These are phyloP conservation scores for Apeira syringaria DNA, from an alignment of 2,888 invertebrate species.

Conservation along the genomic window DNA sequence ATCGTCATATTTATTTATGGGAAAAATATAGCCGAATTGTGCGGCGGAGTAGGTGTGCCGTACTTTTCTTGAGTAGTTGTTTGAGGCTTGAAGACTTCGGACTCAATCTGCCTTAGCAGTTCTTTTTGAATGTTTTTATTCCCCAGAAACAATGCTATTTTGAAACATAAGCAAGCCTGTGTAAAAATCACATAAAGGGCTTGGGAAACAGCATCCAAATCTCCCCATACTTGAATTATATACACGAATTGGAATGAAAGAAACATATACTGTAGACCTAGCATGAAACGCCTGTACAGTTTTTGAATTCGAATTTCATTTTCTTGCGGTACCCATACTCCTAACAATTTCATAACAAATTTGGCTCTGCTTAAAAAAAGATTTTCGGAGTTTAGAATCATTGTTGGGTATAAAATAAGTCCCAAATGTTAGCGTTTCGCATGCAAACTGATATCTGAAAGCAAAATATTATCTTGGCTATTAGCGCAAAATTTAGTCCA, in stretches of 20 bases:
- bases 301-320: constrained; percentile 44
- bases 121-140: constrained; percentile 51
- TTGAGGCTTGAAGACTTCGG: constrained; percentile 56
- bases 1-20: too few species aligned
- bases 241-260: constrained; percentile 64
- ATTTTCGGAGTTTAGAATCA: constrained; percentile 41
- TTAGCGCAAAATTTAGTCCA: too few species aligned
- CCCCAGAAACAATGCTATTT: constrained; percentile 61
- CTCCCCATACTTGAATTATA: constrained; percentile 67
- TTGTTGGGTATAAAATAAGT: too few species aligned
- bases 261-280: constrained; percentile 61
- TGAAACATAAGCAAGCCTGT: constrained; percentile 70
- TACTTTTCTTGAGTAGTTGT: constrained; percentile 54
- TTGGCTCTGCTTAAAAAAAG: constrained; percentile 64
- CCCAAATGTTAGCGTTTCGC: too few species aligned
- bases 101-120: constrained; percentile 55
- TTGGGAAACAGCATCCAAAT: constrained; percentile 66
- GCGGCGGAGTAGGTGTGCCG: too few species aligned
- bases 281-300: constrained; percentile 52
- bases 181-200: constrained; percentile 68
- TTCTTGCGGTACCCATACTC: constrained; percentile 60
- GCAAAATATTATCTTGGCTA: too few species aligned
- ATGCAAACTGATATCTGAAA: too few species aligned
- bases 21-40: too few species aligned
- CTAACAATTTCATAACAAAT: constrained; percentile 65